Evolutionary conservation across 1,140 invertebrate genomes (phyloP).

Genomic region (Tetragnatha versicolor): DNA sequence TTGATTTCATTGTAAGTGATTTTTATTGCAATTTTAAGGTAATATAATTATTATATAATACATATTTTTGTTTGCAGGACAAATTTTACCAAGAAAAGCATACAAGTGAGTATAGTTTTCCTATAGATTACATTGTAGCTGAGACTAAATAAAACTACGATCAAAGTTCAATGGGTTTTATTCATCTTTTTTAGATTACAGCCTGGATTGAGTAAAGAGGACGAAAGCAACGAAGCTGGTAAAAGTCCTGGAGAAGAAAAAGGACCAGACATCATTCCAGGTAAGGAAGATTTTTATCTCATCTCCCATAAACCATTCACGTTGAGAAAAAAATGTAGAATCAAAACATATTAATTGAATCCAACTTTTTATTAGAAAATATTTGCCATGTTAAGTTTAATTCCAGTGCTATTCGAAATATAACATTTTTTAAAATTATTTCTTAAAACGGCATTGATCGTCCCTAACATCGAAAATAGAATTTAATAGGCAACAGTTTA

Average conservation of each 20-base stretch:
- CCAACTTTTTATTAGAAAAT: background rate
- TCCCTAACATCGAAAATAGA: too few relatives aligned
- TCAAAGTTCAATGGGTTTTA: background rate
- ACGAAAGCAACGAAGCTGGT: constrained; percentile 39
- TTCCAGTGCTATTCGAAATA: background rate
- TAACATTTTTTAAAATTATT: background rate
- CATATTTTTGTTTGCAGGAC: constrained; percentile 19
- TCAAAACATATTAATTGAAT: too few relatives aligned
- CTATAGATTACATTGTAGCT: background rate
- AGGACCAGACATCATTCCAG: constrained; percentile 50
- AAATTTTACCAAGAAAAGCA: constrained; percentile 49
- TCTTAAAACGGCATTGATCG: too few relatives aligned
- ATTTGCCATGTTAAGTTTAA: background rate
- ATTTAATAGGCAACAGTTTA: too few relatives aligned
- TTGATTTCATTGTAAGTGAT: too few relatives aligned
- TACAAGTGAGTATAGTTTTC: constrained; percentile 38
- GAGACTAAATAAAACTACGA: too few relatives aligned
- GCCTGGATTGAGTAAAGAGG: constrained; percentile 31
- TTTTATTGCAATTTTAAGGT: background rate
- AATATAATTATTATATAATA: background rate
- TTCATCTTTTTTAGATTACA: constrained; percentile 32
- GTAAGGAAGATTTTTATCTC: background rate
- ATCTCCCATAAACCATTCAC: too few relatives aligned
- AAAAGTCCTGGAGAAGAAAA: constrained; percentile 54
- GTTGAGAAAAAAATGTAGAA: too few relatives aligned